phyloP scores from a whole-genome alignment of 2,113 vertebrate genomes.

The Blennius ocellaris region DNA sequence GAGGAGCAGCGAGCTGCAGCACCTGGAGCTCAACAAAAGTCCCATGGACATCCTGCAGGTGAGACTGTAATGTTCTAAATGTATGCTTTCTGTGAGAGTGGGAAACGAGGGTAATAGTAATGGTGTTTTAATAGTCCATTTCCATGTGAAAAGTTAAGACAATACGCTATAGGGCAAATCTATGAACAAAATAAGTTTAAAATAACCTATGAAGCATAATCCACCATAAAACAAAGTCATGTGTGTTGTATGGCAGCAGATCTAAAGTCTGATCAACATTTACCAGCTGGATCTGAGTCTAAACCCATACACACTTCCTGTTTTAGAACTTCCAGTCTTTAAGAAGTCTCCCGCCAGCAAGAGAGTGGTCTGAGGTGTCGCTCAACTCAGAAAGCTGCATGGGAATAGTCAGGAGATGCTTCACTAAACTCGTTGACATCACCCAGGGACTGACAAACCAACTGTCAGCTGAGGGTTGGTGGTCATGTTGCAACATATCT shows the following conservation, averaged over 20 bases:
- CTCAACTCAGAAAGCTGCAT: slow-evolving; percentile 25
- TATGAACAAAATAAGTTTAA: no score
- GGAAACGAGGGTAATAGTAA: no score
- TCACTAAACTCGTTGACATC: slow-evolving; percentile 43
- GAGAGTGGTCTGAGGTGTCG: slow-evolving; percentile 55
- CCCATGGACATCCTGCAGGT: slow-evolving; percentile 70
- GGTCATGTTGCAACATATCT: neutral
- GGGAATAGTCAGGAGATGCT: slow-evolving; percentile 27
- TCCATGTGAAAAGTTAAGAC: no score
- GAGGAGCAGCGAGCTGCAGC: slow-evolving; percentile 52
- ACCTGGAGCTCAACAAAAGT: slow-evolving; percentile 52
- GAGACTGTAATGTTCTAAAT: neutral
- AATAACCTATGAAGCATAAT: no score
- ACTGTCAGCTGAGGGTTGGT: slow-evolving; percentile 49
- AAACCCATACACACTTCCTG: neutral
- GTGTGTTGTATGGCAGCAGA: no score
- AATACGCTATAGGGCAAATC: no score
- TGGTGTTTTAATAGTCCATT: no score
- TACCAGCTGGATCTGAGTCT: no score
- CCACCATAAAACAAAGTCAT: no score
- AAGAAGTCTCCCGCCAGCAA: slow-evolving; percentile 10
- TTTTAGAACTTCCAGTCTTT: slow-evolving; percentile 48
- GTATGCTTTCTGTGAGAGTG: no score
- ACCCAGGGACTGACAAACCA: slow-evolving; percentile 26
- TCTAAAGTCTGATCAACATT: no score